Evolutionary conservation across 2,113 vertebrate genomes (phyloP).

Genomic region (Prunella fulvescens): DNA sequence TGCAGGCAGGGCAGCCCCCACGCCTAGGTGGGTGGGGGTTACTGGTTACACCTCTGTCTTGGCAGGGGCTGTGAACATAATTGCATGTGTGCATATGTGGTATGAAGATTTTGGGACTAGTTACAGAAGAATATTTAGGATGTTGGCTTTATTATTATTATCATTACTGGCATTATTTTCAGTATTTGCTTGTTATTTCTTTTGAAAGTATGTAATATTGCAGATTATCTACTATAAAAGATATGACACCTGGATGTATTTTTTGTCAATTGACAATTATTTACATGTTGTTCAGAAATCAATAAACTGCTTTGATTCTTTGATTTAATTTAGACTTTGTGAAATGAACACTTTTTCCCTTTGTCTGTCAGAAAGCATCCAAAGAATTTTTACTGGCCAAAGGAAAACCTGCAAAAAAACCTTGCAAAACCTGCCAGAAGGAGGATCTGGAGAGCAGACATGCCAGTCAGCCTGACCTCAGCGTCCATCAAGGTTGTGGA

Average conservation of each 20-base stretch:
- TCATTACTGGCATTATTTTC: background rate
- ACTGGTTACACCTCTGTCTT: background rate
- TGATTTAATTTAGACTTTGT: background rate
- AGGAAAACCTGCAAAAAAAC: background rate
- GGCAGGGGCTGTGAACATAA: rapidly evolving
- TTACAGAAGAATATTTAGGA: background rate
- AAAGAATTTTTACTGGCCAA: background rate
- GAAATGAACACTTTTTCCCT: background rate
- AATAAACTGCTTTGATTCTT: background rate
- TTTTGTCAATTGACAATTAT: background rate
- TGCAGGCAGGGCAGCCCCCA: background rate
- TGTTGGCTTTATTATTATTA: no score
- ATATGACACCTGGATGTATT: background rate
- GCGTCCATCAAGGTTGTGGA: background rate
- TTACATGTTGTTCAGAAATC: background rate
- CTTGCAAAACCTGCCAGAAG: background rate
- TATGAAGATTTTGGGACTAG: background rate
- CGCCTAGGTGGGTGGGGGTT: rapidly evolving
- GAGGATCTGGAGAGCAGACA: background rate
- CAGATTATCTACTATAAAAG: background rate
- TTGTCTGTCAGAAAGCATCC: background rate
- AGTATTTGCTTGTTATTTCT: background rate
- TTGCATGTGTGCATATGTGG: background rate
- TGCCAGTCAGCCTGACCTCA: background rate
- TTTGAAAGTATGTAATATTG: background rate